Conservation (phyloP, 1,140 invertebrate species). For the Drosophila persimilis region DNA sequence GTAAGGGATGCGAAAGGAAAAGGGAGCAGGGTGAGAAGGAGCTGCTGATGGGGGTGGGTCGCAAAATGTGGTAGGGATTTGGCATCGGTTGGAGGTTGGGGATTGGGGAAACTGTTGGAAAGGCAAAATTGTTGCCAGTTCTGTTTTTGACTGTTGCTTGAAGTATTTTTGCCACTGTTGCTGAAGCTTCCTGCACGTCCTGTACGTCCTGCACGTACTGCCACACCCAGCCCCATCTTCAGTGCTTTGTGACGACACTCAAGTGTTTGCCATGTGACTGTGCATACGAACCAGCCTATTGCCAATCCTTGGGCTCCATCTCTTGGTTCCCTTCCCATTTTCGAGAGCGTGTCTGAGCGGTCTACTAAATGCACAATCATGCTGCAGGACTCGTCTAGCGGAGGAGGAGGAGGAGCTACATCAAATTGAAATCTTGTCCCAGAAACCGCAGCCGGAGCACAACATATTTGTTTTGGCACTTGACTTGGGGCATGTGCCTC, state of each 20-base stretch:
- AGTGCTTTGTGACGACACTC: conserved; percentile 13
- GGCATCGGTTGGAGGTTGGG: too few relatives aligned
- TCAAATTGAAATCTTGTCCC: conserved; percentile 50
- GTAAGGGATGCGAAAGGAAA: too few relatives aligned
- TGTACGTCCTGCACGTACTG: not conserved
- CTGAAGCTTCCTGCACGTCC: conserved; percentile 47
- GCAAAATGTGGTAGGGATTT: too few relatives aligned
- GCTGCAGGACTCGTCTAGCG: conserved; percentile 17
- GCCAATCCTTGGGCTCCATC: not conserved
- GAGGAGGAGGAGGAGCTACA: not conserved
- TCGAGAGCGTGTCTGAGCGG: conserved; percentile 21
- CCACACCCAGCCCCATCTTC: not conserved
- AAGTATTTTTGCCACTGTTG: conserved; percentile 2
- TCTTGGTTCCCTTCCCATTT: not conserved
- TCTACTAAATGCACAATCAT: conserved; percentile 77
- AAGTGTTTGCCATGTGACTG: conserved; percentile 74
- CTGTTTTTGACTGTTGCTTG: conserved; percentile 7
- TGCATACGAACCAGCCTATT: conserved; percentile 62
- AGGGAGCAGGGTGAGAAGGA: not conserved
- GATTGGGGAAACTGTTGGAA: not conserved
- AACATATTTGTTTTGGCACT: conserved; percentile 64
- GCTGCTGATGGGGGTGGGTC: too few relatives aligned
- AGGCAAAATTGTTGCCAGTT: conserved; percentile 35
- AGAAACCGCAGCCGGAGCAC: conserved; percentile 42
- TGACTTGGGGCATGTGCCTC: conserved; percentile 43